A percentile compares a stretch with the other conserved stretches of the same genome.
Evolutionary conservation across 2,113 vertebrate species (phyloP).

Genomic region (Lycaon pictus): DNA sequence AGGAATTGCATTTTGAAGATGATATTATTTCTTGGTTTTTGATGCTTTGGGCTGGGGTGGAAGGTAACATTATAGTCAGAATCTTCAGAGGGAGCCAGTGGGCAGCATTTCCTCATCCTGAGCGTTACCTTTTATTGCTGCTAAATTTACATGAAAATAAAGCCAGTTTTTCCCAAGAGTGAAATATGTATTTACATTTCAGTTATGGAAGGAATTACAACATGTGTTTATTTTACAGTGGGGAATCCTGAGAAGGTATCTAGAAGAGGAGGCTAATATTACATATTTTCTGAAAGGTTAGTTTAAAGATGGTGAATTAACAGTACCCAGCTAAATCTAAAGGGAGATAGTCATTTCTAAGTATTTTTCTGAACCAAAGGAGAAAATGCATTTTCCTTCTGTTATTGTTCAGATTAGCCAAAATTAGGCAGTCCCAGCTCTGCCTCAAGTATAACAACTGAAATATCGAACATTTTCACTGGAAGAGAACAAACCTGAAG

Average conservation of each 20-base stretch:
- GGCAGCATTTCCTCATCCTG: neutral
- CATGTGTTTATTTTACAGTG: slow-evolving; percentile 50
- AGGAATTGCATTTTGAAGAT: neutral
- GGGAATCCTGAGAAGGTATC: slow-evolving; percentile 37
- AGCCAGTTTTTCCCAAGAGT: slow-evolving; percentile 31
- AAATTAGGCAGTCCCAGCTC: neutral
- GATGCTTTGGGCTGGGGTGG: neutral
- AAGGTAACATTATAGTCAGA: neutral
- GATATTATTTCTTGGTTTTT: neutral
- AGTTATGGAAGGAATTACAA: slow-evolving; percentile 33
- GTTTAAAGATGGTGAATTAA: neutral
- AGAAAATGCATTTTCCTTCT: neutral
- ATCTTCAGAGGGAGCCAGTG: neutral
- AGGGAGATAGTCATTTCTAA: neutral
- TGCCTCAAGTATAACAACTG: neutral
- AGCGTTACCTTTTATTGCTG: neutral
- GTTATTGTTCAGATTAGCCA: neutral
- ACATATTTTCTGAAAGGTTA: neutral
- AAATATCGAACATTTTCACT: neutral
- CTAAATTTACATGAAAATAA: slow-evolving; percentile 56
- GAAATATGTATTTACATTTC: slow-evolving; percentile 46
- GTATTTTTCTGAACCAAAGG: neutral
- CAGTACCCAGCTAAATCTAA: neutral
- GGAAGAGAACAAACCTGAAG: neutral
- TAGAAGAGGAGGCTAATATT: neutral